Evolutionary conservation across 1,140 invertebrate species (phyloP), one percentile per base, ranked within the genome.

Genomic region (Drosophila quadrilineata): DNA sequence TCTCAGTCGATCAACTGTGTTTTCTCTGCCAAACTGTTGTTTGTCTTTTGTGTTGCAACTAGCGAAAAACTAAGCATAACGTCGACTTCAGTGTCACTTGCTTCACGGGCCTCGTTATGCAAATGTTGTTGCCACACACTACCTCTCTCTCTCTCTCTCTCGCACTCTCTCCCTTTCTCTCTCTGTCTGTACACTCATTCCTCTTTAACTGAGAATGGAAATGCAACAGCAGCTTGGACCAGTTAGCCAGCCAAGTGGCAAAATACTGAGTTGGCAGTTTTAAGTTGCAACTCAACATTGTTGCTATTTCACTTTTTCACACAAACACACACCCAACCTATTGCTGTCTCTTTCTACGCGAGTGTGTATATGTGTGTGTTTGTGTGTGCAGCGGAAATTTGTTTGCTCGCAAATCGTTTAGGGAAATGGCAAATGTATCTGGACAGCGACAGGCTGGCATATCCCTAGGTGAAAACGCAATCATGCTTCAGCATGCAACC

Each of bases 401-500:
- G 77, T 71, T 82, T 82, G 77, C 77, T 70, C 68, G 56, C 62
- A 73, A 84, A 64, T 84, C 69, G 82, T 77, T 76, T 58, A 54
- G 71, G 77, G 77, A 82, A 82, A 82, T 84, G 79, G 73, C 63
- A 84, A 75, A 72, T 84, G 79, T 69, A 50, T 40, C 43, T 57
- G 52, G 52, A 24, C 52, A 33, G 10, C 29, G 46, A 17, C 53
- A 22, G 26, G 57, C 17, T 12, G 12, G 40, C 21, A n/a, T n/a
- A n/a, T 49, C 54, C 38, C 59, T 40, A 50, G 58, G 46, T 63
- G 24, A 19, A 62, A 71, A 67, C 45, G 63, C 54, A 54, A 69
- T 67, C 62, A 28, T 16, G n/a, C n/a, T n/a, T n/a, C n/a, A 48
- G 49, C 58, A 75, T 77, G 59, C 52, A 50, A n/a, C n/a, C n/a